Percentiles rank a stretch among this genome's conserved stretches.
phyloP scores from a whole-genome alignment of 2,888 invertebrate genomes.

The Cataglyphis livida region DNA sequence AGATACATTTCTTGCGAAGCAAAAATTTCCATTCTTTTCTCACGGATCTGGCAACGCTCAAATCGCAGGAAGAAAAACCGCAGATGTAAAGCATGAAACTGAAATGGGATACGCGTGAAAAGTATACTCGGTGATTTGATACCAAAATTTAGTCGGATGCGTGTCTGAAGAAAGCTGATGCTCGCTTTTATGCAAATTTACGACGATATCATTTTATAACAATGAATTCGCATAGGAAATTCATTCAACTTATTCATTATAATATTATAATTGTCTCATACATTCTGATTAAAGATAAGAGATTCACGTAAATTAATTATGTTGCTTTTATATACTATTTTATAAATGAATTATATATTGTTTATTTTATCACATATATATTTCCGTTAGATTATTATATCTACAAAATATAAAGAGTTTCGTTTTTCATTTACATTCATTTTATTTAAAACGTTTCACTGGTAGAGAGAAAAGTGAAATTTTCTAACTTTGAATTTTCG shows the following conservation, averaged over 20 bases:
- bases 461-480: background rate
- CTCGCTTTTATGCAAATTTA: slow-evolving; percentile 1
- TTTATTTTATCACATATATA: background rate
- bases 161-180: slow-evolving; percentile 19
- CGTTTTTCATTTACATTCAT: background rate
- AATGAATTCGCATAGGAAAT: background rate
- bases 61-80: slow-evolving; percentile 67
- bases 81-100: slow-evolving; percentile 58
- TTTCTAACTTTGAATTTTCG: slow-evolving; percentile 1
- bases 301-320: slow-evolving; percentile 10
- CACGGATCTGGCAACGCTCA: background rate
- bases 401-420: background rate
- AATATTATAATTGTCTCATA: slow-evolving; percentile 10
- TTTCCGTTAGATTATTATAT: background rate
- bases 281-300: background rate
- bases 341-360: background rate
- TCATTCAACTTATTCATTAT: slow-evolving; percentile 19
- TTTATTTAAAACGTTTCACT: background rate
- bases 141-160: slow-evolving; percentile 28
- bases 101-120: slow-evolving; percentile 53
- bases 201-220: background rate
- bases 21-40: slow-evolving; percentile 14
- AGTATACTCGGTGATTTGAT: slow-evolving; percentile 17
- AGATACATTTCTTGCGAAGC: background rate
- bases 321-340: background rate